phyloP scores from a whole-genome alignment of 2,113 vertebrate genomes.

The Marcusenius ussheri region DNA sequence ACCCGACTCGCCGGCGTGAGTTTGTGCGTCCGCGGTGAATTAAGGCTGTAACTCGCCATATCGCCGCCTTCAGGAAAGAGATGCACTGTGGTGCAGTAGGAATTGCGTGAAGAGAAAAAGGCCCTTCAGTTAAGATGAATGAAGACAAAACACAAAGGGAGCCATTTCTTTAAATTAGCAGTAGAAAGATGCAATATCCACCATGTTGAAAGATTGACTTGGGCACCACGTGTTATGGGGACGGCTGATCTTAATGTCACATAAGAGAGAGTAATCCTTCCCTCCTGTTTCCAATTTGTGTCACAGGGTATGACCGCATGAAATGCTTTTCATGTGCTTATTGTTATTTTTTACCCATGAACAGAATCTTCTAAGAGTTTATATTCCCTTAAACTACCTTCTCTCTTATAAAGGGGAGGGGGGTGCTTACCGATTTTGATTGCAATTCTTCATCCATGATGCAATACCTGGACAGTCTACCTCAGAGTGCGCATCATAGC shows the following conservation, averaged over 20 bases:
- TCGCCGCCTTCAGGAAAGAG: not conserved
- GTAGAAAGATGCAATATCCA: conserved; percentile 39
- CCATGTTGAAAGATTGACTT: conserved; percentile 50
- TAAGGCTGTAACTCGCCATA: not conserved
- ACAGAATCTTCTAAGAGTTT: conserved; percentile 34
- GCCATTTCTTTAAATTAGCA: not conserved
- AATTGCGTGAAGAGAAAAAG: not conserved
- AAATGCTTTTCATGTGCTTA: conserved; percentile 51
- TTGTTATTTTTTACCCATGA: conserved; percentile 52
- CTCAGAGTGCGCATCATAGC: conserved; percentile 12
- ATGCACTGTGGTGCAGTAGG: too few relatives aligned
- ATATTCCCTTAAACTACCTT: conserved; percentile 32
- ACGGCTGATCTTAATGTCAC: conserved; percentile 13
- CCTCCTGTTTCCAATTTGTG: conserved; percentile 58
- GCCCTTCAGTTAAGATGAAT: not conserved
- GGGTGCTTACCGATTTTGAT: conserved; percentile 58
- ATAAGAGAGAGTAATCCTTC: conserved; percentile 33
- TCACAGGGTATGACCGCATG: conserved; percentile 49
- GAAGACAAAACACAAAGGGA: not conserved
- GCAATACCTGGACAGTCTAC: conserved; percentile 58
- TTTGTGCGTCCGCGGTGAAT: not conserved
- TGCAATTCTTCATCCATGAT: conserved; percentile 56
- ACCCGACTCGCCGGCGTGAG: not conserved
- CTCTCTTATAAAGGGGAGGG: not conserved
- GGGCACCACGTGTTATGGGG: conserved; percentile 50